Base-by-base conservation (phyloP, 2,113 vertebrate species). In the Equus quagga region DNA sequence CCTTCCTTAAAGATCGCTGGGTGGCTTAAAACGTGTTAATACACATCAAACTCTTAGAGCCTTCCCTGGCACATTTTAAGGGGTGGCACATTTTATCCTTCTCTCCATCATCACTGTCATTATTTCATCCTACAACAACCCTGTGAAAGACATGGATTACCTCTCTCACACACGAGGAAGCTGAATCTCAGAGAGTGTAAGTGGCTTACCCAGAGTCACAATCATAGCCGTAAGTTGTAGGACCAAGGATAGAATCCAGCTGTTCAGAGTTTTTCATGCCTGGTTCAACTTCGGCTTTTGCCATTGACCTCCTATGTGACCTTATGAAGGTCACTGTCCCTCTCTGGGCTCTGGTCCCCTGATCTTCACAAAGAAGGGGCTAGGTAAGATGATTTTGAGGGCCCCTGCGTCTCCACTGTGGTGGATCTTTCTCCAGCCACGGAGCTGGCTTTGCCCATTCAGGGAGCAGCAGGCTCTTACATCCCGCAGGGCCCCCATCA, bases 401-500 rank as follows among this genome's bases (percentile, higher is more conserved):
- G 49, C 31, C 26, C 41, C 6, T 44, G 19, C 23, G 15, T n/a
- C 31, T 81, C 89, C 17, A 6, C 1, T 10, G 23, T 54, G 3
- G 5, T 21, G 86, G 41, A 0, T 14, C 33, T 17, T 46, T 44
- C 41, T 56, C 49, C n/a, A 49, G 58, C 26, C 54, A 18, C 17
- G 18, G 0, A 12, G 76, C 21, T 44, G 75, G 64, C 73, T 58
- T 44, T 58, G 28, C n/a, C 31, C 11, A 0, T 36, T 13, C 13
- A 24, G 46, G 49, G 12, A 54, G 92, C 26, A 15, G 23, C 0
- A 1, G 28, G 33, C 24, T 15, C 69, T 19, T 4, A 0, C 33
- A 8, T 9, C 19, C 28, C 5, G 15, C 51, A 8, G 12, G 4
- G 4, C 4, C 46, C 51, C 11, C 17, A 1, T 9, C 0, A 7